A percentile compares a stretch with the other conserved stretches of the same genome.
Evolutionary conservation across 1,140 invertebrate genomes (phyloP).

Genomic region (Leptinotarsa defecta): DNA sequence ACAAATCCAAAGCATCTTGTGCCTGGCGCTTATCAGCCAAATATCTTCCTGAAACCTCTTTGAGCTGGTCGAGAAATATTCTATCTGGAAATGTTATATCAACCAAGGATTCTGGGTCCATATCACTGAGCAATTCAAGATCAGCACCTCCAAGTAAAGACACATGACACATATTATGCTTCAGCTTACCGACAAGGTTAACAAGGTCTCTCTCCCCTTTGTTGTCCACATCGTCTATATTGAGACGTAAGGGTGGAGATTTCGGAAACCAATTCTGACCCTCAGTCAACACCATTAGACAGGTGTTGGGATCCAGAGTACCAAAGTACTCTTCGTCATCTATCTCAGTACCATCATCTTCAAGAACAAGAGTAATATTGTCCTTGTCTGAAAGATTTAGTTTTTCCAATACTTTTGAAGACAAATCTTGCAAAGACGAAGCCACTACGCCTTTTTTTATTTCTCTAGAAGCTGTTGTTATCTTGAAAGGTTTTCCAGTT

Average conservation of each 20-base stretch:
- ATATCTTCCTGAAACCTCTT: conserved; percentile 80
- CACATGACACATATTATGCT: conserved; percentile 78
- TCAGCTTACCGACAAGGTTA: conserved; percentile 72
- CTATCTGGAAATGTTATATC: conserved; percentile 80
- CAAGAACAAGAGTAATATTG: conserved; percentile 64
- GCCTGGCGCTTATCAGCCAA: conserved; percentile 80
- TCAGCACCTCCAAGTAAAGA: conserved; percentile 79
- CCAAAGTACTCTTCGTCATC: conserved; percentile 88
- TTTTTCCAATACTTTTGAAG: conserved; percentile 71
- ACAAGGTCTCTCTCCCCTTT: conserved; percentile 61
- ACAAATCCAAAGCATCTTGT: conserved; percentile 79
- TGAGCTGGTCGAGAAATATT: conserved; percentile 79
- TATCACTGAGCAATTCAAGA: conserved; percentile 78
- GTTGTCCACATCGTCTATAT: conserved; percentile 70
- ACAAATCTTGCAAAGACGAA: conserved; percentile 73
- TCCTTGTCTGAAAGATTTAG: conserved; percentile 58
- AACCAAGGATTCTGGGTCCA: conserved; percentile 81
- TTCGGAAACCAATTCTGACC: conserved; percentile 72
- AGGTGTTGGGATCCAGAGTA: conserved; percentile 80
- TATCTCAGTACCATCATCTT: conserved; percentile 85
- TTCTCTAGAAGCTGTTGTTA: conserved; percentile 73
- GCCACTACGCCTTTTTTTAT: conserved; percentile 80
- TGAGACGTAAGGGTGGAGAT: conserved; percentile 61
- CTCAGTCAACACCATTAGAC: conserved; percentile 76
- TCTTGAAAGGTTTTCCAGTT: conserved; percentile 65